Percentiles rank a stretch among this genome's conserved stretches.
phyloP scores from a whole-genome alignment of 37 sponge, comb jelly and placozoan species.

The Cladorhizidae sp. region DNA sequence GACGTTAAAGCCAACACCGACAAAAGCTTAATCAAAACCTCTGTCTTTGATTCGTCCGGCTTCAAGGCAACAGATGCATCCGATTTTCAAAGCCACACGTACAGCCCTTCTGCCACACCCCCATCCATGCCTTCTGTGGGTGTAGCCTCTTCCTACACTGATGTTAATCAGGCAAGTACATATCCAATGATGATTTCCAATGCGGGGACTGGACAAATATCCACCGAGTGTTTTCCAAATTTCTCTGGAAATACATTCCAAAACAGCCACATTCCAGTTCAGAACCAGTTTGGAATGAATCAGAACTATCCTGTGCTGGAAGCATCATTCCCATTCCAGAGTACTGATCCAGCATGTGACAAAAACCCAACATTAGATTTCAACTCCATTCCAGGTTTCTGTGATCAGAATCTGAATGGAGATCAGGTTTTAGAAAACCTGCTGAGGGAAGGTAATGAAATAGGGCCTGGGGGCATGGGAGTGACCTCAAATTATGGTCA shows the following conservation, averaged over 20 bases:
- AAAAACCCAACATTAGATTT: background rate
- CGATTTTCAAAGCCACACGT: no score
- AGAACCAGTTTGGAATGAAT: no score
- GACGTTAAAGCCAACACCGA: no score
- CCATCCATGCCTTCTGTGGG: background rate
- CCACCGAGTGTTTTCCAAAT: background rate
- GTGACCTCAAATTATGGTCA: no score
- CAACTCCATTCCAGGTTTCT: background rate
- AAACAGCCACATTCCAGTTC: background rate
- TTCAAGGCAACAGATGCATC: no score
- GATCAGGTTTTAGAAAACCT: slow-evolving; percentile 4
- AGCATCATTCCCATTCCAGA: no score
- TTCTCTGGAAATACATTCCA: slow-evolving; percentile 6
- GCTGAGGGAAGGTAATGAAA: background rate
- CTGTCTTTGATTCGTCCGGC: no score
- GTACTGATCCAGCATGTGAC: no score
- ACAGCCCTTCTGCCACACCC: background rate
- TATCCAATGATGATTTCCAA: no score
- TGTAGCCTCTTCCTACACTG: background rate
- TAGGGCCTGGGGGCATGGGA: background rate
- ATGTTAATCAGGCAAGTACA: no score
- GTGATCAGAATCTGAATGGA: slow-evolving; percentile 11
- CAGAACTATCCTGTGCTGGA: no score
- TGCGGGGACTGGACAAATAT: background rate
- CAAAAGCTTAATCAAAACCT: no score